phyloP scores from a whole-genome alignment of 2,888 invertebrate species.

The Coenonympha glycerion region DNA sequence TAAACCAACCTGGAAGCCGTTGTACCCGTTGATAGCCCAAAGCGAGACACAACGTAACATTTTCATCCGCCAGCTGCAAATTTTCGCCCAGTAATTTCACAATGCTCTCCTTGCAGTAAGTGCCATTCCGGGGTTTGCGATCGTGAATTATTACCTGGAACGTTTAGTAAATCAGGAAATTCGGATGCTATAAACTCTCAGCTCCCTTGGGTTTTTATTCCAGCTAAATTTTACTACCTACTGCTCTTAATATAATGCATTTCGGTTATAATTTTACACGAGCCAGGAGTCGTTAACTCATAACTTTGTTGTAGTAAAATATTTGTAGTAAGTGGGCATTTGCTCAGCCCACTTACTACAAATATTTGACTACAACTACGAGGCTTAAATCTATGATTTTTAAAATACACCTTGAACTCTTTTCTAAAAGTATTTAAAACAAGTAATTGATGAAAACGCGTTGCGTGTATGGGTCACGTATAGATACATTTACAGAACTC shows the following conservation, averaged over 20 bases:
- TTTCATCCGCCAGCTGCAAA: constrained; percentile 66
- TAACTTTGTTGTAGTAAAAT: no score
- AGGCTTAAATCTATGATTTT: no score
- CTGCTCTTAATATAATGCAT: neutral
- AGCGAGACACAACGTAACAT: constrained; percentile 66
- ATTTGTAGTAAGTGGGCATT: no score
- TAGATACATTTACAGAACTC: no score
- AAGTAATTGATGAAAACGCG: no score
- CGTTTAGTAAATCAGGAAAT: constrained; percentile 17
- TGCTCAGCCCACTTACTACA: no score
- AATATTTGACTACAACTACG: no score
- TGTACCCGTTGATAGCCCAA: constrained; percentile 70
- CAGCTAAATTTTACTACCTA: neutral
- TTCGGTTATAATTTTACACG: no score
- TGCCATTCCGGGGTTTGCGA: constrained; percentile 67
- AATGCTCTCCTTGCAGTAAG: constrained; percentile 69
- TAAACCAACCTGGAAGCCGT: constrained; percentile 60
- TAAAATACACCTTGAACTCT: no score
- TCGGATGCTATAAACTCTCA: constrained; percentile 5
- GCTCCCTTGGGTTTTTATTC: neutral
- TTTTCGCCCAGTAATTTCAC: constrained; percentile 68
- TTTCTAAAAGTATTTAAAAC: no score
- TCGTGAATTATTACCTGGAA: constrained; percentile 70
- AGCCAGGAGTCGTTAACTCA: neutral
- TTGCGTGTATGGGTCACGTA: no score